Evolutionary conservation across 2,888 invertebrate species (phyloP).

Genomic region (Galerucella nymphaeae): DNA sequence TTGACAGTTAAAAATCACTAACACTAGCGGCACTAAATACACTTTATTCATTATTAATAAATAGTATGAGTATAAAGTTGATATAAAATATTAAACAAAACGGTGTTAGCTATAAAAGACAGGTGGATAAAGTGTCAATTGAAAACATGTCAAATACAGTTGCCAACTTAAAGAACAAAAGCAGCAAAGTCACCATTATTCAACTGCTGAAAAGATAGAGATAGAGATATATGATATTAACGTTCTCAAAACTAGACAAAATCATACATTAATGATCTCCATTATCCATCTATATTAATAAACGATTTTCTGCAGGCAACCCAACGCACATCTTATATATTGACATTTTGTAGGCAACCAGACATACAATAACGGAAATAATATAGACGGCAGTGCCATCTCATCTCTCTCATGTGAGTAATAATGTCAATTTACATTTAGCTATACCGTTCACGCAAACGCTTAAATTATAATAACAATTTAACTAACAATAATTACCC

Average conservation of each 20-base stretch:
- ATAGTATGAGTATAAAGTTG: background rate
- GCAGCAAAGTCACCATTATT: no score
- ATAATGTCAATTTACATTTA: background rate
- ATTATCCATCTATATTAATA: no score
- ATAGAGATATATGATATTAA: no score
- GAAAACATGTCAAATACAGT: background rate
- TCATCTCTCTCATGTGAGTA: background rate
- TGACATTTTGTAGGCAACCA: no score
- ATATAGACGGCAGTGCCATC: background rate
- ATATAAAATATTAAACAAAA: background rate
- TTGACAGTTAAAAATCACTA: background rate
- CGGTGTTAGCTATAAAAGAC: background rate
- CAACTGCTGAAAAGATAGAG: no score
- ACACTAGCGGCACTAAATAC: background rate
- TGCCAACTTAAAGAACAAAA: no score
- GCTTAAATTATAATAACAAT: constrained; percentile 4
- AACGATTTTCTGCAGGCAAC: no score
- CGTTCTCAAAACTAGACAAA: no score
- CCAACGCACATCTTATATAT: no score
- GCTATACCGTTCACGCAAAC: background rate
- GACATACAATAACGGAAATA: no score
- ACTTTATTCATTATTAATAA: background rate
- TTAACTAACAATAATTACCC: constrained; percentile 4
- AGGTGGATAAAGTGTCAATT: background rate
- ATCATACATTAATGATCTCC: no score